Base-by-base conservation (phyloP, 2,113 vertebrate species). In the Melanotaenia duboulayi region DNA sequence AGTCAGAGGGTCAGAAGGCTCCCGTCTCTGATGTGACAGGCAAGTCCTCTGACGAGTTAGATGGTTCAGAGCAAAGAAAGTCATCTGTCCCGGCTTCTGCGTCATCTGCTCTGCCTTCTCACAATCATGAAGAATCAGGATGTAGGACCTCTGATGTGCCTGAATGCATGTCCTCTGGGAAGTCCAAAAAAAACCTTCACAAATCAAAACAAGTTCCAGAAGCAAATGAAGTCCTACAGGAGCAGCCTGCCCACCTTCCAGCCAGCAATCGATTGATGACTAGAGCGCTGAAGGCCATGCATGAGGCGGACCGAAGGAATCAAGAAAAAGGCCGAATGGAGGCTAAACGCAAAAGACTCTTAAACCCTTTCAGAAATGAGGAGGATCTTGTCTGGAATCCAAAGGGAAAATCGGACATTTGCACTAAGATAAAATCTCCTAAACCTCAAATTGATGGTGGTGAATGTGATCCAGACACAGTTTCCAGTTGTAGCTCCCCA, bases 211-310 rank as follows among this genome's bases (percentile, higher is more conserved):
- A 59, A 39, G 58, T 67, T 52, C 46, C 52, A n/a, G 76, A 86
- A 24, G 68, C 80, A 16, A 73, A 44, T n/a, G 61, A 81, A 62
- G 49, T 80, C 10, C 51, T 78, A 10, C 71, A 23, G 0, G 71
- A 87, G 52, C 90, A 78, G 44, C 85, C 83, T 4, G 76, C 84
- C 17, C 86, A 93, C 76, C 93, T 95, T 32, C 93, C 94, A 11
- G 94, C 94, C 24, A 95, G 94, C 75, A 90, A 61, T 60, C 88
- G 92, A 1, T 80, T 95, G 20, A 94, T 94, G 93, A 94, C 92
- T 1, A 87, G 92, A 86, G 94, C 94, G 0, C 85, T 95, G 39
- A 92, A 91, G 63, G 93, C 93, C 22, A 76, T 93, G 91, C 81
- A 91, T 22, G 88, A 92, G 20, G 80, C 71, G 0, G 74, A 86